Evolutionary conservation across 2,888 invertebrate species (phyloP), one percentile per base, ranked within the genome.

Genomic region (Yponomeuta sedellus): DNA sequence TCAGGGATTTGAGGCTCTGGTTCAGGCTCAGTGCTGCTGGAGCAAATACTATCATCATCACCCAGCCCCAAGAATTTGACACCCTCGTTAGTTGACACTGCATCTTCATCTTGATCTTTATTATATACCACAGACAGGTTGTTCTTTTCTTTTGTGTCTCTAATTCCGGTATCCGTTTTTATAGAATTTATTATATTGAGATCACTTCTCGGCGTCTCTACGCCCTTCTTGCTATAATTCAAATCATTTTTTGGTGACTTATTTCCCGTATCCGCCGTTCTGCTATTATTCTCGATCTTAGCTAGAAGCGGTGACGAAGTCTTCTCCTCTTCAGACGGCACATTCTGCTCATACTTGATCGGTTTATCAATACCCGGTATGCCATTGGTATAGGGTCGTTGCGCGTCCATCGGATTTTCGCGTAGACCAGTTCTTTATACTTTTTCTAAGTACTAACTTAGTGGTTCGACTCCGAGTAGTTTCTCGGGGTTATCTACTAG

Each of bases 1-100:
- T 97, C 96, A 0, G 96, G 96, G 67, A 95, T 93, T 70, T 93
- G 93, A 0, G 94, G 93, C 59, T 86, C 87, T 83, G 87, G 72
- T 68, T 87, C 80, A 1, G 44, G 44, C 70, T 74, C 71, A 40
- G 85, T 70, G 70, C 79, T 77, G 73, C 84, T 82, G 2, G 91
- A 91, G 69, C 92, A 86, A 70, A 91, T 86, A 77, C 91, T 92
- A 73, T 92, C 90, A 64, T 82, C 81, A 70, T 91, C 92, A 65
- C 88, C 90, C 68, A 93, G 80, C 16, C 92, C 92, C 69, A 92
- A 85, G 70, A 91, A 91, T 75, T 92, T 92, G 56, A 91, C 91
- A n/a, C 88, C 88, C 73, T 89, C 88, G 69, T 85, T 86, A n/a
- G 85, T 81, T 40, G 90, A 88, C 66, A 79, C 81, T 12, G 90